These are phyloP conservation scores for Ondatra zibethicus DNA, from an alignment of 2,113 vertebrate species.

Conservation along the genomic window DNA sequence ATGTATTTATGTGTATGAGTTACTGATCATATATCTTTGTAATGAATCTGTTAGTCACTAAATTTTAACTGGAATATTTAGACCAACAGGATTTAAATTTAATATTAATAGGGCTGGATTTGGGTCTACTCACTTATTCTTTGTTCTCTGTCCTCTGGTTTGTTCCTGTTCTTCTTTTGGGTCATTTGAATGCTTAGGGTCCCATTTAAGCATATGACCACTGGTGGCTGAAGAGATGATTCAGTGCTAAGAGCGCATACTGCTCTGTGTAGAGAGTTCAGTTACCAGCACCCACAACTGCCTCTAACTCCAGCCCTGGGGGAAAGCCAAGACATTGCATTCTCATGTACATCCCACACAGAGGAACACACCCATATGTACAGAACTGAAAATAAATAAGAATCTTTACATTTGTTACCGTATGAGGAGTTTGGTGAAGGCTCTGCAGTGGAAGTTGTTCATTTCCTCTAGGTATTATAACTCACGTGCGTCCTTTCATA, in stretches of 20 bases:
- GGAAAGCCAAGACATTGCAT: background rate
- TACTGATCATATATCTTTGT: background rate
- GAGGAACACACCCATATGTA: background rate
- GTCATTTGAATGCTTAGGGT: conserved; percentile 29
- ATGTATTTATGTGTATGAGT: background rate
- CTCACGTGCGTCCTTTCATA: background rate
- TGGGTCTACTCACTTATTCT: background rate
- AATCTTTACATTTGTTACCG: background rate
- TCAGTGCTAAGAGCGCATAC: background rate
- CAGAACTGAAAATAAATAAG: background rate
- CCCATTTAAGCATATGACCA: background rate
- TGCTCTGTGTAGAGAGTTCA: background rate
- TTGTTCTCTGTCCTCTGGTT: background rate
- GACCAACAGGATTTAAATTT: conserved; percentile 27
- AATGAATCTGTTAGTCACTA: background rate
- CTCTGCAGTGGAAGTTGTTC: background rate
- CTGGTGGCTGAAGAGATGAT: background rate
- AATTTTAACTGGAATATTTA: conserved; percentile 25
- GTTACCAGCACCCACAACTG: background rate
- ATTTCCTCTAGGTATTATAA: conserved; percentile 47
- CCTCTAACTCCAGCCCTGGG: background rate
- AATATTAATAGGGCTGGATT: conserved; percentile 31
- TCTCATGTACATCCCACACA: background rate
- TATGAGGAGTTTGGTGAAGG: background rate
- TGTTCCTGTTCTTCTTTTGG: background rate